phyloP scores from a whole-genome alignment of 2,888 invertebrate species.

The Diaphora mendica region DNA sequence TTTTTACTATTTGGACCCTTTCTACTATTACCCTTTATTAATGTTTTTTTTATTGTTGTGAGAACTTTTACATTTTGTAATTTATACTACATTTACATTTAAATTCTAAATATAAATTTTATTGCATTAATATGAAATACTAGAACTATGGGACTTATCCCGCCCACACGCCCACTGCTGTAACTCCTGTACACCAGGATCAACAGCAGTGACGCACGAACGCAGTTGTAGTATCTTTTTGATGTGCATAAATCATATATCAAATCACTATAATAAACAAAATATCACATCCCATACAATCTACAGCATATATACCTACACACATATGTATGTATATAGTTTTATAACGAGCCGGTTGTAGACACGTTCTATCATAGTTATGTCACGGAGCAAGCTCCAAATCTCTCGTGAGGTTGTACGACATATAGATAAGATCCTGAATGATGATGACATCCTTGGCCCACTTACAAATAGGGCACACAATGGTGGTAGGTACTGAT shows the following conservation, averaged over 20 bases:
- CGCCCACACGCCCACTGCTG: too few relatives aligned
- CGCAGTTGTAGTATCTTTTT: too few relatives aligned
- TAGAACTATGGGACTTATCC: too few relatives aligned
- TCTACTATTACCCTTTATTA: too few relatives aligned
- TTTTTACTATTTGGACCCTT: too few relatives aligned
- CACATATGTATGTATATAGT: constrained; percentile 9
- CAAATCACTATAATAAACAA: neutral
- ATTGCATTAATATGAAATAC: too few relatives aligned
- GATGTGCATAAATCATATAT: neutral
- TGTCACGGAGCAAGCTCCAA: constrained; percentile 36
- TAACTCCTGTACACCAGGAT: too few relatives aligned
- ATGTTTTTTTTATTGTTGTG: too few relatives aligned
- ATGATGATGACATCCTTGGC: constrained; percentile 40
- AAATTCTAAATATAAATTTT: too few relatives aligned
- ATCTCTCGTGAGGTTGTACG: constrained; percentile 44
- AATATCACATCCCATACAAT: neutral
- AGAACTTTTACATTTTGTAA: too few relatives aligned
- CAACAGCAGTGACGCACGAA: too few relatives aligned
- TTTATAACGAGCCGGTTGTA: constrained; percentile 28
- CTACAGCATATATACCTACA: neutral
- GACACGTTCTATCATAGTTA: constrained; percentile 39
- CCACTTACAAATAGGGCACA: constrained; percentile 45
- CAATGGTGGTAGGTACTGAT: constrained; percentile 18
- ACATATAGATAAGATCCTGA: constrained; percentile 41
- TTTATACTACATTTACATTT: too few relatives aligned